Percentiles rank a stretch among this genome's conserved stretches.
Evolutionary conservation across 2,888 invertebrate species (phyloP).

Genomic region (Orthosia gothica): DNA sequence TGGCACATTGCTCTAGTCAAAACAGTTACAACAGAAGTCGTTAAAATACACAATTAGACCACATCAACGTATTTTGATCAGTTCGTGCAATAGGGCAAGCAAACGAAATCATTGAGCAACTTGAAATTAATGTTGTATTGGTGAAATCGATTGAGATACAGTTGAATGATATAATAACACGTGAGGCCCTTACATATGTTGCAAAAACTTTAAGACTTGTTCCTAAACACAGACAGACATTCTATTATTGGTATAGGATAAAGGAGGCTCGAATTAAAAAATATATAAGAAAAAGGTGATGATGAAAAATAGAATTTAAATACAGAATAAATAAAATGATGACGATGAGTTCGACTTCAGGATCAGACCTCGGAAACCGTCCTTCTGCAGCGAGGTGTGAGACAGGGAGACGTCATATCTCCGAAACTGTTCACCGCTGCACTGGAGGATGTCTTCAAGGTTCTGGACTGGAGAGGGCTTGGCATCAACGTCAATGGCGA

Average conservation of each 20-base stretch:
- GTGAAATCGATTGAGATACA: constrained; percentile 30
- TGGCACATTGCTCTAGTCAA: constrained; percentile 12
- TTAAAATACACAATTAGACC: constrained; percentile 37
- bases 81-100: constrained; percentile 22
- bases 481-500: too few species aligned
- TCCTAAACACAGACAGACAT: not conserved
- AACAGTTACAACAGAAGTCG: constrained; percentile 46
- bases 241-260: not conserved
- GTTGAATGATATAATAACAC: constrained; percentile 18
- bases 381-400: too few species aligned
- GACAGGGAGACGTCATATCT: too few species aligned
- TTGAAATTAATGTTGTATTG: constrained; percentile 24
- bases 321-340: not conserved
- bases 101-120: constrained; percentile 38
- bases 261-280: not conserved
- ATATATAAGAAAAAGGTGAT: not conserved
- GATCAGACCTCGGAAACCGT: too few species aligned
- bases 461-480: too few species aligned
- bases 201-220: not conserved
- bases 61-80: constrained; percentile 26
- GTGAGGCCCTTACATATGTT: constrained; percentile 5
- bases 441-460: too few species aligned
- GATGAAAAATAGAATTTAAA: not conserved
- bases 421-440: too few species aligned
- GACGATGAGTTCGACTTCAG: too few species aligned